Conservation (phyloP, 2,113 vertebrate species). For the Pristiophorus japonicus region DNA sequence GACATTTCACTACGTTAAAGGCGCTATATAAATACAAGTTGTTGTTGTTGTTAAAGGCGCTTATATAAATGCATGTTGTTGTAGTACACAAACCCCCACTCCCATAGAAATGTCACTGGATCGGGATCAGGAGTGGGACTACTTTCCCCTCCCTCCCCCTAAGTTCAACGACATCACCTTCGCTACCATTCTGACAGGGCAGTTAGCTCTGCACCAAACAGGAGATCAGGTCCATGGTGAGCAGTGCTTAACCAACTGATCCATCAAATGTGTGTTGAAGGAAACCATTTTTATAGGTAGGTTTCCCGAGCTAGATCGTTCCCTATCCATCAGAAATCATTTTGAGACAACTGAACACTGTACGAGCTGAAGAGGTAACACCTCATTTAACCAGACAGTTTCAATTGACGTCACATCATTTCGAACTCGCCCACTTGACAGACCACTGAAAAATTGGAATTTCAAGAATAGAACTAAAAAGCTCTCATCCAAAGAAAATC, state of each 20-base stretch:
- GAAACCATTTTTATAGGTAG: neutral
- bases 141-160: neutral
- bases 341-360: neutral
- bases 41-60: neutral
- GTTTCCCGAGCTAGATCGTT: neutral
- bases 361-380: neutral
- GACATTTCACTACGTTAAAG: neutral
- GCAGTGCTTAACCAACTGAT: neutral
- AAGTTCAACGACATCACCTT: neutral
- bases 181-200: neutral
- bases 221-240: neutral
- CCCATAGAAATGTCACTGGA: neutral
- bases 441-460: neutral
- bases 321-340: neutral
- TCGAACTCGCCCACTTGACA: neutral
- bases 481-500: neutral
- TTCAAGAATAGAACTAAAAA: neutral
- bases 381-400: neutral
- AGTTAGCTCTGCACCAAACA: neutral
- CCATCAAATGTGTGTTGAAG: neutral
- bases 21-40: too few relatives aligned
- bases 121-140: neutral
- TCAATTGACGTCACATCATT: neutral
- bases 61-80: too few relatives aligned
- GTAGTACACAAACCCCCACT: neutral